Evolutionary conservation across 2,888 invertebrate genomes (phyloP), one percentile per base, ranked within the genome.

Genomic region (Pollenia amentaria): DNA sequence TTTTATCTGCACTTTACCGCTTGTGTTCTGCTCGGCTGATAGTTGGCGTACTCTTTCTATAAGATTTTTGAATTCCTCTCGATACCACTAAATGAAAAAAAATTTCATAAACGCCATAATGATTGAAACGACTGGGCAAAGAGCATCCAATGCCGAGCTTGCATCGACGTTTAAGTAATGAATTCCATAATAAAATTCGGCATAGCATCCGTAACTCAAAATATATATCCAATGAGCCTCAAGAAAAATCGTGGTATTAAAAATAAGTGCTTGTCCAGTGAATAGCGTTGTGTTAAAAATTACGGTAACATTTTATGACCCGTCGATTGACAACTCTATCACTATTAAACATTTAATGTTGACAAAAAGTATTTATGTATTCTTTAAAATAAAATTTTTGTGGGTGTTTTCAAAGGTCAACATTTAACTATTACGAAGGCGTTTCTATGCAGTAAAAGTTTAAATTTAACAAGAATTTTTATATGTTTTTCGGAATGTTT

Each of bases 51-150:
- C 18, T 0, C 88, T 69, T 16, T 88, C 73, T 3, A 92, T 90
- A 0, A 92, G 51, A 44, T 57, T 73, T 38, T 88, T 89, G 7
- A 91, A 84, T 75, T 92, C 90, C 2, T 88, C 85, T 4, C 86
- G 90, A 84, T 92, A 90, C 85, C 88, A 89, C 91, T 91, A 91
- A 72, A 92, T 88, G 42, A 87, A 79, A 9, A 88, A 14, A 70
- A 92, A 85, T 81, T 92, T 92, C 0, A 92, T 40, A 29, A 90
- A 46, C 0, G 91, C 90, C 51, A 91, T 81, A 11, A 90, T 90
- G 44, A 91, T 92, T 1, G 92, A 90, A 0, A 90, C 90, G 4
- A 90, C 91, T 2, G 92, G 92, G 51, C 92, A 92, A 0, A 92
- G 88, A 16, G 92, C 92, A 81, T 92, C 92, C 73, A 92, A 18